These are phyloP conservation scores for Pontoporia blainvillei DNA, from an alignment of 2,113 vertebrate species.

Conservation along the genomic window DNA sequence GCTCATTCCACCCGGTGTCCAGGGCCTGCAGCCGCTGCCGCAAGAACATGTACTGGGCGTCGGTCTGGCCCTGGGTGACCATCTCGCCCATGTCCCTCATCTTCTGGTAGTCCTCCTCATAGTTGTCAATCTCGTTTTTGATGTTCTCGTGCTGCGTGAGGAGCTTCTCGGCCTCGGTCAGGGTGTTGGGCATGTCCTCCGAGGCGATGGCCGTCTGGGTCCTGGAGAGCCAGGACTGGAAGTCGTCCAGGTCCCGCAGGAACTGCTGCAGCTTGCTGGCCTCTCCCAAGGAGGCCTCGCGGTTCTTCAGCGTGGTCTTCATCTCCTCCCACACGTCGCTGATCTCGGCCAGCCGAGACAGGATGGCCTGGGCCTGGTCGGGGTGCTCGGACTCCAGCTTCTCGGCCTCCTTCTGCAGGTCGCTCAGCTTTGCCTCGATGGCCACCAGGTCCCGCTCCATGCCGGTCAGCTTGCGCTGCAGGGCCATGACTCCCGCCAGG, in stretches of 20 bases:
- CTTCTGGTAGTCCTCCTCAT: slow-evolving; percentile 98
- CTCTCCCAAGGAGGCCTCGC: slow-evolving; percentile 96
- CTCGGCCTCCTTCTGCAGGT: slow-evolving; percentile 94
- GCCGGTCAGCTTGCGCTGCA: slow-evolving; percentile 97
- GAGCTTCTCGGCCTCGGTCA: slow-evolving; percentile 96
- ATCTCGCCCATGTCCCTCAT: slow-evolving; percentile 99
- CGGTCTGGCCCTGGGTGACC: slow-evolving; percentile 98
- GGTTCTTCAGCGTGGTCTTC: slow-evolving; percentile 95
- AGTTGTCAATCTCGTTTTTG: slow-evolving; percentile 97
- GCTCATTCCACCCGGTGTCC: slow-evolving; percentile 98
- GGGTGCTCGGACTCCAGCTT: slow-evolving; percentile 92
- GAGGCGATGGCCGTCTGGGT: slow-evolving; percentile 98
- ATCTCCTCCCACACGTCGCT: slow-evolving; percentile 95
- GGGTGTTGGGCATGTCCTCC: slow-evolving; percentile 97
- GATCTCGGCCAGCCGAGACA: slow-evolving; percentile 92
- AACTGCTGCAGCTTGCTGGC: slow-evolving; percentile 99
- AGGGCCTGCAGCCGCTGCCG: slow-evolving; percentile 95
- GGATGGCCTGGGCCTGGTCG: slow-evolving; percentile 95
- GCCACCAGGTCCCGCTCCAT: slow-evolving; percentile 98
- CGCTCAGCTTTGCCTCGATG: slow-evolving; percentile 95
- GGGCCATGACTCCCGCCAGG: slow-evolving; percentile 96
- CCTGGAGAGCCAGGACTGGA: slow-evolving; percentile 98
- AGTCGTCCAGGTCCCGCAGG: slow-evolving; percentile 96
- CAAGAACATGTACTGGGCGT: slow-evolving; percentile 99
- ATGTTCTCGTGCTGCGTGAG: slow-evolving; percentile 97